Percentiles rank a stretch among this genome's conserved stretches.
phyloP scores from a whole-genome alignment of 2,113 vertebrate species.

The Bambusicola thoracicus region DNA sequence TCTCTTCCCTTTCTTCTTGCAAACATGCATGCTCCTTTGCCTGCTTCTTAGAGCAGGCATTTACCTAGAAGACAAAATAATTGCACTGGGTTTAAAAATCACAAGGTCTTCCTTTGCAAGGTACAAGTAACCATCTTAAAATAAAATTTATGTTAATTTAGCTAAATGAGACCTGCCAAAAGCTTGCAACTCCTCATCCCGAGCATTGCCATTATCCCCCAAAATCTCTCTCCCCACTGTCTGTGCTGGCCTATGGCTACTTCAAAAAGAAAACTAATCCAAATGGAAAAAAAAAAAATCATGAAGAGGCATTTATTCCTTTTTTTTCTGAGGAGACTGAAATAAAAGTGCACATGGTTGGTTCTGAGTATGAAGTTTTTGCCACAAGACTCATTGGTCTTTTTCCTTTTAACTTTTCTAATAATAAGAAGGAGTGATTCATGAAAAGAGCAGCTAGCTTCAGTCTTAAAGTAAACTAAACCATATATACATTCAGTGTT shows the following conservation, averaged over 20 bases:
- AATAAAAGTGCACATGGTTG: neutral
- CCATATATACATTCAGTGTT: neutral
- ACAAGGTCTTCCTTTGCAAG: neutral
- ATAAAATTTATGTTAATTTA: neutral
- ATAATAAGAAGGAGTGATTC: neutral
- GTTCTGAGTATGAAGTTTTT: neutral
- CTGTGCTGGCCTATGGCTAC: neutral
- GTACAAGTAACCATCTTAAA: neutral
- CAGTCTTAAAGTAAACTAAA: neutral
- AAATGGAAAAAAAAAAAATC: neutral
- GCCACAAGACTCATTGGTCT: neutral
- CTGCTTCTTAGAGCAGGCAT: conserved; percentile 87
- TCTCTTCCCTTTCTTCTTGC: conserved; percentile 32
- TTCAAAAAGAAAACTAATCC: neutral
- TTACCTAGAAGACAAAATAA: conserved; percentile 85
- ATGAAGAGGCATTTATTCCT: neutral
- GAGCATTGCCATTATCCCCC: neutral
- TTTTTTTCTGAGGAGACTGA: neutral
- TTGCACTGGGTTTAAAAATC: neutral
- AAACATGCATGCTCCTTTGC: conserved; percentile 75
- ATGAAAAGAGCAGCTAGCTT: neutral
- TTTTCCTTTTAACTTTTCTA: neutral
- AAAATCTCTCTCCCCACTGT: neutral
- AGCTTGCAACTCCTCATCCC: neutral
- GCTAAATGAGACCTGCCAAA: neutral